Percentiles rank a stretch among this genome's conserved stretches.
phyloP scores from a whole-genome alignment of 2,888 invertebrate species.

The Aphodius sticticus region DNA sequence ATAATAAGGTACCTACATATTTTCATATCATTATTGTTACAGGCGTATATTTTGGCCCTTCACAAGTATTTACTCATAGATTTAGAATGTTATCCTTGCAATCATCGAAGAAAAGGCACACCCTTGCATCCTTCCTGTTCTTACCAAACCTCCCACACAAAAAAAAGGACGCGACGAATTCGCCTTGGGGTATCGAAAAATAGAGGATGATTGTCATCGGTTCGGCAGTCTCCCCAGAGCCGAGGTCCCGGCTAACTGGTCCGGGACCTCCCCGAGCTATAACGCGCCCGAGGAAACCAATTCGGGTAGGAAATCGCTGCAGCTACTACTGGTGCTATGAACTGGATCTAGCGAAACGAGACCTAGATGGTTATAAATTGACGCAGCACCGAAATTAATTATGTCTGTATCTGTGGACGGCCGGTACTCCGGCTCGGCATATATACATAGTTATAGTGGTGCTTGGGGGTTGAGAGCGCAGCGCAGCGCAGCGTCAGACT shows the following conservation, averaged over 20 bases:
- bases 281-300: conserved; percentile 48
- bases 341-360: conserved; percentile 43
- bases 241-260: conserved; percentile 47
- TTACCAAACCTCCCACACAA: background rate
- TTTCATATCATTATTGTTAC: no score
- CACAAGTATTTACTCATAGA: no score
- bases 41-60: no score
- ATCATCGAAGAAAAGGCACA: no score
- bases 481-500: background rate
- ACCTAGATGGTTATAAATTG: conserved; percentile 47
- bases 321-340: conserved; percentile 30
- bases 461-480: background rate
- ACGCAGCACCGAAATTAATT: conserved; percentile 48
- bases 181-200: background rate
- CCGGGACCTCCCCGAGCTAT: conserved; percentile 47
- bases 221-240: conserved; percentile 43
- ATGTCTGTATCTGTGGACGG: conserved; percentile 32
- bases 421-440: background rate
- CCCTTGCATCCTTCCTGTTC: background rate
- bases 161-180: background rate
- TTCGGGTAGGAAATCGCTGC: conserved; percentile 47
- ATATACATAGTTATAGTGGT: conserved; percentile 4
- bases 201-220: background rate
- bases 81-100: no score
- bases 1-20: no score